Evolutionary conservation across 2,113 vertebrate genomes (phyloP).

Genomic region (Strix uralensis): DNA sequence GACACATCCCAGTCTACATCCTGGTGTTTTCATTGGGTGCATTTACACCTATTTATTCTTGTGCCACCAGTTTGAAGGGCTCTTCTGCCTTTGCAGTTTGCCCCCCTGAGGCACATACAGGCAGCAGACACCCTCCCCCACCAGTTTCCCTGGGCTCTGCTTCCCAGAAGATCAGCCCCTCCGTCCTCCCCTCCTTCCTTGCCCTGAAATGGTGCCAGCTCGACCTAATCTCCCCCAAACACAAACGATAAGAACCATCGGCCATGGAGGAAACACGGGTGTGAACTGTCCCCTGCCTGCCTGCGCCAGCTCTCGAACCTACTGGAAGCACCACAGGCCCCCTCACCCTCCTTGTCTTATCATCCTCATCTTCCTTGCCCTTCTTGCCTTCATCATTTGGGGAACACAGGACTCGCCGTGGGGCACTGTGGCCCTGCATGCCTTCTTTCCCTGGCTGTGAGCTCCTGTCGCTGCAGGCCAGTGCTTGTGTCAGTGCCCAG

Average conservation of each 20-base stretch:
- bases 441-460: neutral
- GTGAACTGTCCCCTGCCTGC: neutral
- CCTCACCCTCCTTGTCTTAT: neutral
- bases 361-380: neutral
- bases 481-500: fast-evolving
- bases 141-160: neutral
- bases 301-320: neutral
- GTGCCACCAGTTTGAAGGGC: neutral
- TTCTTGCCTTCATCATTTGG: neutral
- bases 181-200: neutral
- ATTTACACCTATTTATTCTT: neutral
- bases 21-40: neutral
- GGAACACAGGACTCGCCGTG: fast-evolving
- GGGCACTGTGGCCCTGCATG: fast-evolving
- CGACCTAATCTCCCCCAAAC: conserved; percentile 36
- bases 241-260: neutral
- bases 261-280: neutral
- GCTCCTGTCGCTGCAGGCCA: neutral
- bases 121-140: neutral
- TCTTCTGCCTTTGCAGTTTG: neutral
- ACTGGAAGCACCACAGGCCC: neutral
- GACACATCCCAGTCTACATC: neutral
- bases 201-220: neutral
- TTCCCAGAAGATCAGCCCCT: neutral
- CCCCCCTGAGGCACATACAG: fast-evolving